phyloP scores from a whole-genome alignment of 2,797 vertebrate species.

The Vultur gryphus region DNA sequence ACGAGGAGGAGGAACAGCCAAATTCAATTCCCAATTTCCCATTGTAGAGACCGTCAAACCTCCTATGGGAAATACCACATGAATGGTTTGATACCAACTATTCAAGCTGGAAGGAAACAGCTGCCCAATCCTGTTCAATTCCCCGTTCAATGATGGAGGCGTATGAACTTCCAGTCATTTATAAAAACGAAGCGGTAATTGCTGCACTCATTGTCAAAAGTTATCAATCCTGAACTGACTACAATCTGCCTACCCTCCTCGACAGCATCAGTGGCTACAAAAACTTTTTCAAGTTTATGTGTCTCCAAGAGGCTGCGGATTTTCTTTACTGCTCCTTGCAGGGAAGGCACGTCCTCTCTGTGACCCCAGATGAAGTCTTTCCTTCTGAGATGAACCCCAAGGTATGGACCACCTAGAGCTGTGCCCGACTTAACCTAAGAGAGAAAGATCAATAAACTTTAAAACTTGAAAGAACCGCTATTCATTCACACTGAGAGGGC shows the following conservation, averaged over 20 bases:
- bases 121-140: not conserved
- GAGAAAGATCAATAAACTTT: not conserved
- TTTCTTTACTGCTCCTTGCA: slow-evolving; percentile 86
- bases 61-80: not conserved
- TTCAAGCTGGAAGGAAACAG: not conserved
- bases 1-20: not conserved
- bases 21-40: not conserved
- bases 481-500: not conserved
- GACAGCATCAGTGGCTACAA: slow-evolving; percentile 91
- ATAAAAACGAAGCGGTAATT: not conserved
- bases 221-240: not conserved
- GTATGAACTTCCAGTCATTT: not conserved
- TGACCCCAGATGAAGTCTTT: slow-evolving; percentile 98
- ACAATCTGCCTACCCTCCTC: slow-evolving; percentile 77
- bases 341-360: slow-evolving; percentile 90
- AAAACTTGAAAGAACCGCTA: not conserved
- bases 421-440: slow-evolving; percentile 81
- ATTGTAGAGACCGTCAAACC: not conserved
- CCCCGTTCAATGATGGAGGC: not conserved
- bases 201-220: not conserved
- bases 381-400: slow-evolving; percentile 89
- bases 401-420: slow-evolving; percentile 87
- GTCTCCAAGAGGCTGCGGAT: slow-evolving; percentile 85
- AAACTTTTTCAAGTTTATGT: slow-evolving; percentile 83
- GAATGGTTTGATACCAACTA: not conserved